Conservation (phyloP, 2,888 invertebrate species). For the Chymomyza fuscimana region DNA sequence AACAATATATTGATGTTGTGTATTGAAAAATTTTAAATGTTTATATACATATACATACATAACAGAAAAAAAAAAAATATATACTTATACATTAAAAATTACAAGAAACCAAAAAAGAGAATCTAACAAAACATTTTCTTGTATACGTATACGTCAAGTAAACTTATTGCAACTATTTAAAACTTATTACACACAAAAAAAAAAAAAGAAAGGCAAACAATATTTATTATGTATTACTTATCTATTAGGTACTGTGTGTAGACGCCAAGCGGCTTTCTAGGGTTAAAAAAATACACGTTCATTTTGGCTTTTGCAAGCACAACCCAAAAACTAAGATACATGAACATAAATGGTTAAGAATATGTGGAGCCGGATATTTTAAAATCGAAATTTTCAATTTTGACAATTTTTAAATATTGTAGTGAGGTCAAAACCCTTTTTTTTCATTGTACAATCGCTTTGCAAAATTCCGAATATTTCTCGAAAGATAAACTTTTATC, state of each 20-base stretch:
- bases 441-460: too few species aligned
- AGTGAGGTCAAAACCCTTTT: too few species aligned
- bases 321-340: slow-evolving; percentile 4
- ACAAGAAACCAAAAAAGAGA: slow-evolving; percentile 31
- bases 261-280: slow-evolving; percentile 39
- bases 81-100: slow-evolving; percentile 29
- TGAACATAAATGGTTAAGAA: slow-evolving; percentile 1
- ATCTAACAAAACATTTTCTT: slow-evolving; percentile 48
- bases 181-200: slow-evolving; percentile 59
- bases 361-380: too few species aligned
- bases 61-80: slow-evolving; percentile 31
- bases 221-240: slow-evolving; percentile 5
- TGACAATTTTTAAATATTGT: too few species aligned
- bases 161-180: slow-evolving; percentile 46
- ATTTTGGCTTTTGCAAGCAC: slow-evolving; percentile 15
- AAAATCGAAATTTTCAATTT: too few species aligned
- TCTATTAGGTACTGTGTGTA: slow-evolving; percentile 57
- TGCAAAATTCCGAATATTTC: too few species aligned
- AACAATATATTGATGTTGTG: slow-evolving; percentile 75
- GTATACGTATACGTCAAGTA: slow-evolving; percentile 43
- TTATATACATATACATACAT: slow-evolving; percentile 58
- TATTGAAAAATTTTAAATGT: slow-evolving; percentile 73
- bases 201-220: slow-evolving; percentile 28
- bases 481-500: too few species aligned
- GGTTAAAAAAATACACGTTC: slow-evolving; percentile 28